Evolutionary conservation across 2,888 invertebrate genomes (phyloP).

Genomic region (Acanthosepion pharaonis): DNA sequence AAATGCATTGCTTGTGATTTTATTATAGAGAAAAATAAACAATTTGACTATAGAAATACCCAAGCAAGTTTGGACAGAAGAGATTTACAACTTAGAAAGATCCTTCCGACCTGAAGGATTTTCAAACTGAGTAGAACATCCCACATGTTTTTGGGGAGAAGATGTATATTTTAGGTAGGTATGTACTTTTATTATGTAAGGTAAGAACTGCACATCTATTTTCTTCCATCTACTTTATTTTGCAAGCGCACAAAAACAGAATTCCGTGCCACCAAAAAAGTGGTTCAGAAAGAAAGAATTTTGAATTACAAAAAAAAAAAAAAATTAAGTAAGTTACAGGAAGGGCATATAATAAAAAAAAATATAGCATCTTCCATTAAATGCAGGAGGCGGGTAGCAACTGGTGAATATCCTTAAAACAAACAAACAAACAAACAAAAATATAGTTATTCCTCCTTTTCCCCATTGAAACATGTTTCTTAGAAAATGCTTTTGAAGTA

Average conservation of each 20-base stretch:
- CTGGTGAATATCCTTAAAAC: not conserved
- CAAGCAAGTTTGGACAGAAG: too few relatives aligned
- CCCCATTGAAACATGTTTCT: constrained; percentile 3
- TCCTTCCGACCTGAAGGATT: too few relatives aligned
- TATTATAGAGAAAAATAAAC: too few relatives aligned
- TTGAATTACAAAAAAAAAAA: not conserved
- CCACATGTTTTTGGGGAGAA: not conserved
- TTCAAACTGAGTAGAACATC: too few relatives aligned
- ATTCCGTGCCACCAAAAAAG: not conserved
- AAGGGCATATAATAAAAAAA: not conserved
- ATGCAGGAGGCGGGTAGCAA: not conserved
- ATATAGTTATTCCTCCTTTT: not conserved
- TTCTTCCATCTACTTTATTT: not conserved
- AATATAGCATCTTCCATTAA: not conserved
- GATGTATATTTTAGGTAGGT: not conserved
- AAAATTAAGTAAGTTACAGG: too few relatives aligned
- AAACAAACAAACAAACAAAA: not conserved
- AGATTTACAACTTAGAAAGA: too few relatives aligned
- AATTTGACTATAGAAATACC: too few relatives aligned
- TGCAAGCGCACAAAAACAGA: not conserved
- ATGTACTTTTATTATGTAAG: not conserved
- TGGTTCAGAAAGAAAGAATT: not conserved
- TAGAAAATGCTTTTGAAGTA: not conserved
- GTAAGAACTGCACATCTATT: not conserved
- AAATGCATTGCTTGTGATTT: too few relatives aligned